Evolutionary conservation across 2,113 vertebrate species (phyloP).

Genomic region (Pachypanchax playfairii): DNA sequence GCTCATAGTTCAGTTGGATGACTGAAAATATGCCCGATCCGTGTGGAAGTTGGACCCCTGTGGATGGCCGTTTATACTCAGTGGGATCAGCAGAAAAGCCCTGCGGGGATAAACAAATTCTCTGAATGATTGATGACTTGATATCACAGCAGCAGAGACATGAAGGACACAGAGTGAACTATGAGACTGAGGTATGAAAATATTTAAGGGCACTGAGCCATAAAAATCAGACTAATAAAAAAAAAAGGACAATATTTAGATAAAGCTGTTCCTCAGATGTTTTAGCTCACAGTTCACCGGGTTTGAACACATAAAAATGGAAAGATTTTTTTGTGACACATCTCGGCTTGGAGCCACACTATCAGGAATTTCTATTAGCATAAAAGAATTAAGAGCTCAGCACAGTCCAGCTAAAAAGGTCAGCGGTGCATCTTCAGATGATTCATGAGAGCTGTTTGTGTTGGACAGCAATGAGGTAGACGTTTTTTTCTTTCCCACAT

Average conservation of each 20-base stretch:
- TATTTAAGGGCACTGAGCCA: constrained; percentile 15
- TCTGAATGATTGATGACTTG: constrained; percentile 52
- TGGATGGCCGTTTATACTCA: constrained; percentile 25
- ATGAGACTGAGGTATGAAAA: background rate
- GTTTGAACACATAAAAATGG: no score
- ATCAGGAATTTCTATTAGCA: background rate
- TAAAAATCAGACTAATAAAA: constrained; percentile 6
- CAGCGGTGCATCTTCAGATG: background rate
- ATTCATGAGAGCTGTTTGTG: constrained; percentile 35
- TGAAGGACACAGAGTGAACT: background rate
- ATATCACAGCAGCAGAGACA: constrained; percentile 29
- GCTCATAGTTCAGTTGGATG: background rate
- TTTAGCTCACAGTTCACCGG: background rate
- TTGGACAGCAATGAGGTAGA: constrained; percentile 5
- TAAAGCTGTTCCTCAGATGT: background rate
- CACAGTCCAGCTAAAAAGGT: constrained; percentile 17
- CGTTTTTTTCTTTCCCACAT: constrained; percentile 5
- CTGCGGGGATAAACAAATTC: constrained; percentile 44
- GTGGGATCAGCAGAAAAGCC: constrained; percentile 41
- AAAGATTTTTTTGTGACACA: background rate
- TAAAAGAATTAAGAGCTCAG: background rate
- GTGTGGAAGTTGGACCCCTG: constrained; percentile 22
- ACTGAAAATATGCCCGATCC: constrained; percentile 8
- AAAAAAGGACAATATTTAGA: constrained; percentile 5
- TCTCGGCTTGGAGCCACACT: background rate